phyloP scores from a whole-genome alignment of 2,113 vertebrate species.

The Pseudois nayaur region DNA sequence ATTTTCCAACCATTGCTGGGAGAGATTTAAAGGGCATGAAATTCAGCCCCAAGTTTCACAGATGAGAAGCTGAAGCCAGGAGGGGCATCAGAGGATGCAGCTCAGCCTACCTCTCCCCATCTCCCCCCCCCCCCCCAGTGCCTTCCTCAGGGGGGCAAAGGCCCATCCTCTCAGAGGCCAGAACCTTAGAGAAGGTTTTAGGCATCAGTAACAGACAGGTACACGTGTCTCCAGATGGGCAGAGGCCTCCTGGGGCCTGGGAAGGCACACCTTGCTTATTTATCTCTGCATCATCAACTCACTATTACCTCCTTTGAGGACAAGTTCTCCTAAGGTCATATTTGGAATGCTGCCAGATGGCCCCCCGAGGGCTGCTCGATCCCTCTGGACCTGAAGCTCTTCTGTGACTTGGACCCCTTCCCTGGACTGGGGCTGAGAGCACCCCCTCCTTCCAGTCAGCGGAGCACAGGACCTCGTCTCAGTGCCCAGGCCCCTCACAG shows the following conservation, averaged over 20 bases:
- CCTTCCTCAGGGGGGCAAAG: neutral
- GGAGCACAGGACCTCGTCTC: neutral
- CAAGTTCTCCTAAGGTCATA: neutral
- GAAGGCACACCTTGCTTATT: neutral
- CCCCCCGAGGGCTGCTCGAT: neutral
- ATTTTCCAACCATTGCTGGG: neutral
- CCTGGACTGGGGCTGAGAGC: neutral
- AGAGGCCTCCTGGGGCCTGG: neutral
- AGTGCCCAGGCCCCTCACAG: neutral
- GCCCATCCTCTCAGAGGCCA: neutral
- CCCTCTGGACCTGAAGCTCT: neutral
- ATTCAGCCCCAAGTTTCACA: neutral
- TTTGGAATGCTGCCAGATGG: neutral
- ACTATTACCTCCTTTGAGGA: neutral
- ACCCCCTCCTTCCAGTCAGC: neutral
- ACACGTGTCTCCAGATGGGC: rapidly evolving
- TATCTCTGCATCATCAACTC: neutral
- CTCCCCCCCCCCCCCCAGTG: rapidly evolving
- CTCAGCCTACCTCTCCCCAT: neutral
- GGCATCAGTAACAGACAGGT: neutral
- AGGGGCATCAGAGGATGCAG: neutral
- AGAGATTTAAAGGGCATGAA: neutral
- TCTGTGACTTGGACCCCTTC: neutral
- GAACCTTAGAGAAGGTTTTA: neutral
- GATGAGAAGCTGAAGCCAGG: neutral